Evolutionary conservation across 2,888 invertebrate genomes (phyloP), one percentile per base, ranked within the genome.

Genomic region (Melanchra persicariae): DNA sequence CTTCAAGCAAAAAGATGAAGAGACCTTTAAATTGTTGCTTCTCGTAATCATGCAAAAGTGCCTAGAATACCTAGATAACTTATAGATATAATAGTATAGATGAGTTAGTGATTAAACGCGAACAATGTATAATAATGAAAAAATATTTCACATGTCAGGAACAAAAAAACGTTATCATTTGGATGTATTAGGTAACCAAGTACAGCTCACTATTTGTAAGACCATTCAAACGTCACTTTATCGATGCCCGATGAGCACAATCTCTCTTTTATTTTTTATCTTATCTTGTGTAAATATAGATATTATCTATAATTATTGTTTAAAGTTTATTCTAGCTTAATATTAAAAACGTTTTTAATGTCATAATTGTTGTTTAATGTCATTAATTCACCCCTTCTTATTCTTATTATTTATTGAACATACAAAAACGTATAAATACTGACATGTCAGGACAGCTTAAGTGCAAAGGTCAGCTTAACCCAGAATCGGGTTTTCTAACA

Each of bases 161-260:
- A n/a, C n/a, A 8, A 12, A 40, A 40, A 12, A 8, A 8, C 40
- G 12, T 40, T 9, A 40, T 40, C 2, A 45, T 19, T 7, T 45
- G 8, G 19, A 45, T 8, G 45, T 19, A 19, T 19, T 45, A 19
- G 1, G 7, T 45, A 8, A 45, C 45, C 19, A 45, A 45, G 19
- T 12, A 43, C 43, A 45, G 17, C 45, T 45, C 45, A 45, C 6
- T 45, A 8, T 59, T 74, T 59, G 40, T 47, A 67, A 73, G 47
- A 55, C 59, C 40, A 55, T 40, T 26, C 7, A 30, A 54, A 59
- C 59, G 12, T 34, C 40, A 17, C 5, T 60, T 0, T 15, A 3
- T 55, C 30, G 17, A 34, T 37, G 15, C 7, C 55, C n/a, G 22
- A 22, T 15, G 22, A 22, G 15, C 55, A 30, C 54, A 12, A 12